Evolutionary conservation across 2,113 vertebrate genomes (phyloP).

Genomic region (Azemiops feae): DNA sequence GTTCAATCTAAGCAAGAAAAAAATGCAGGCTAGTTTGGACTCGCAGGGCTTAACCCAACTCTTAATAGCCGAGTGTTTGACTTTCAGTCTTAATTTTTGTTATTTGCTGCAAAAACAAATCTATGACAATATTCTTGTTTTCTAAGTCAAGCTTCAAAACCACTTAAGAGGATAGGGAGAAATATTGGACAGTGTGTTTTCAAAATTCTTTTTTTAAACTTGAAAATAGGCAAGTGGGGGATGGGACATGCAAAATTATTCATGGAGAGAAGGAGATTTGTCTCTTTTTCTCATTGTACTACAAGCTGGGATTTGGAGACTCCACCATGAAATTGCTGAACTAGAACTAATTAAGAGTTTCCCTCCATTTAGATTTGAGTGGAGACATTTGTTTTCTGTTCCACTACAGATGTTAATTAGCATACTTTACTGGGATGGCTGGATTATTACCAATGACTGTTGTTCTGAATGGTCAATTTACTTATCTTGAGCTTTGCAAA

Average conservation of each 20-base stretch:
- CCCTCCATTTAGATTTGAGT: background rate
- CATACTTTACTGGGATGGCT: background rate
- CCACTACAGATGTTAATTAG: background rate
- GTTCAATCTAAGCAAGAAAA: conserved; percentile 1
- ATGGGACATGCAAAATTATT: background rate
- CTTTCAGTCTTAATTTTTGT: background rate
- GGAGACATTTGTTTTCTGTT: background rate
- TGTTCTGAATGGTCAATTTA: background rate
- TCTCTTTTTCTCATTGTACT: background rate
- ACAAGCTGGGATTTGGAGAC: background rate
- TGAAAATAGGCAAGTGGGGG: background rate
- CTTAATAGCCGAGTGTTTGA: background rate
- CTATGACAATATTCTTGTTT: background rate
- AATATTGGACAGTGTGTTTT: background rate
- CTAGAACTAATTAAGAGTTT: background rate
- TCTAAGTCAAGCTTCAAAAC: background rate
- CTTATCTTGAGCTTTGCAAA: background rate
- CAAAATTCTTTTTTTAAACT: background rate
- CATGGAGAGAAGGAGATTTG: background rate
- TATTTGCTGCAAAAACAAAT: background rate
- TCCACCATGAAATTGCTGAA: background rate
- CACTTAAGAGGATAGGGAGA: background rate
- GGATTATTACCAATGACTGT: background rate
- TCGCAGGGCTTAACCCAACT: background rate
- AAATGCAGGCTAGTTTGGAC: conserved; percentile 18